Base-by-base conservation (phyloP, 1,140 invertebrate species). In the Sesamia nonagrioides region DNA sequence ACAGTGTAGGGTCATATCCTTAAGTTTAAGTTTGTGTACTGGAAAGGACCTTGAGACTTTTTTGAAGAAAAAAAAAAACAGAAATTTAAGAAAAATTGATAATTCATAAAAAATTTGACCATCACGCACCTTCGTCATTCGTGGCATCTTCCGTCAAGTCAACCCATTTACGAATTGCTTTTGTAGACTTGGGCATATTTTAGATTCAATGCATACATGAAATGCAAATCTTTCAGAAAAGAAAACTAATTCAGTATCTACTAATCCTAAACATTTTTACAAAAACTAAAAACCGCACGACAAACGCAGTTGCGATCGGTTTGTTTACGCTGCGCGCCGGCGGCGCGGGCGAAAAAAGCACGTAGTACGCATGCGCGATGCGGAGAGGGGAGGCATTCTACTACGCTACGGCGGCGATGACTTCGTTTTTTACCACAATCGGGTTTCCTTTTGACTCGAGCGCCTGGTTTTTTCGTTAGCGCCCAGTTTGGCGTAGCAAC, bases 401-500 rank as follows among this genome's bases (percentile, higher is more conserved):
- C 90, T 91, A 92, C 91, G 85, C 73, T 89, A 92, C 89, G 86
- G 79, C 89, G 82, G 83, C 85, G 87, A 81, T 82, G 84, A 78
- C 77, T 80, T 82, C 82, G 77, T 88, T 93, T 93, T 93, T 92
- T 89, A 83, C 79, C 82, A 85, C 84, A 83, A 86, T 92, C 90
- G 89, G 89, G 90, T 92, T 88, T 90, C 91, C 90, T 91, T 89
- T 91, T 87, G 87, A 84, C 85, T 87, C 85, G 86, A 69, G 48
- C 78, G 76, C 72, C 74, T 60, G 79, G 74, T 89, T 91, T 92
- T 93, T 93, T 87, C 84, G 83, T 86, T 83, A 84, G 82, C 86
- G 87, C 92, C 92, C 82, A 84, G 87, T 93, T 90, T 92, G 92
- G 92, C 82, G 84, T 84, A 85, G 82, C 90, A 85, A 91, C 87